Base-by-base conservation (phyloP, 1,140 invertebrate species). In the Camponotus pennsylvanicus region DNA sequence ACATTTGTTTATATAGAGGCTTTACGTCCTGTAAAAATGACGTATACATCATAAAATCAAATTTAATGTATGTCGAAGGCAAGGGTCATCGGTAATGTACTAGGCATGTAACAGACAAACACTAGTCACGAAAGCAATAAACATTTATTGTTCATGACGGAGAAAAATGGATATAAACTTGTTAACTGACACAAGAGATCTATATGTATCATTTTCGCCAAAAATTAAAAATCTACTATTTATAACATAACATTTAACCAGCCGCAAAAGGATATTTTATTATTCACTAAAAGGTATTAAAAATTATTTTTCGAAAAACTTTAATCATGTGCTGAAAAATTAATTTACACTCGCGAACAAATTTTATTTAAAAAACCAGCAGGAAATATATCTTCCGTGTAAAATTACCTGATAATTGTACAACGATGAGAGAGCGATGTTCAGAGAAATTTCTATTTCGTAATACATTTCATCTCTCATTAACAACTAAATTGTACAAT, bases 31-130 rank as follows among this genome's bases (percentile, higher is more conserved):
- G 84, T 18, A 45, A 86, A 45, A 55, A 49, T 86, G 87, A 82
- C 71, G 57, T 71, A 69, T 59, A 78, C 59, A 55, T 75, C 88
- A n/a, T 89, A 89, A 86, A 89, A 73, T 78, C 63, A 76, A 52
- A 86, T 89, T 89, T 89, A 89, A 89, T 82, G 21, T 52, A 49
- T 63, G 27, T 32, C 73, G 61, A 15, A 37, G 37, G 21, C 59
- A 63, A 73, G 73, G 88, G 88, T 75, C 76, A 59, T 6, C 75
- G 55, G 32, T 83, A 57, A 73, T 61, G 69, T 34, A 73, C 42
- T 63, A 7, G 37, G 11, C 49, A 73, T 52, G 64, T 52, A 88
- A 86, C 66, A 40, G 52, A 49, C 64, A 34, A 49, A 27, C 45
- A 76, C 77, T 52, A 42, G 63, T 21, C 66, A n/a, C 61, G 37